These are phyloP conservation scores for Caenorhabditis inopinata DNA, from an alignment of 1,140 invertebrate species.

Conservation along the genomic window DNA sequence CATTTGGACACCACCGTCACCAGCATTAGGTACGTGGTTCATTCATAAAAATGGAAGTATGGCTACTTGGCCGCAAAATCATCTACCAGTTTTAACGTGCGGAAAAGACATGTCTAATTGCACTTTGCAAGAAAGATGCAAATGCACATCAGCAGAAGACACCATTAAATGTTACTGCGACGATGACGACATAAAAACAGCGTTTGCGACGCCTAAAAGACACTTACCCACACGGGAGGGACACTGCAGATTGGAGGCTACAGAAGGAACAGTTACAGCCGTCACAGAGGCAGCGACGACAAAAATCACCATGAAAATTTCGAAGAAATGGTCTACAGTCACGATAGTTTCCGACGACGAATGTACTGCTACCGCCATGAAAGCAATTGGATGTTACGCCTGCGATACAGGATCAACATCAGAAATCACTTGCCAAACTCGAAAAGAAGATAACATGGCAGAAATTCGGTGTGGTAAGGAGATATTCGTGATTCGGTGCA, in stretches of 20 bases:
- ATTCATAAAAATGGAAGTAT: neutral
- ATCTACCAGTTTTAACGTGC: neutral
- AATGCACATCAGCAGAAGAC: neutral
- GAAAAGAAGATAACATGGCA: too few species aligned
- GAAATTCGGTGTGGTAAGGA: too few species aligned
- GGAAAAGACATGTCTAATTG: neutral
- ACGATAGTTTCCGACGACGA: too few species aligned
- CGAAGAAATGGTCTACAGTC: too few species aligned
- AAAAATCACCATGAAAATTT: too few species aligned
- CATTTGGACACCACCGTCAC: neutral
- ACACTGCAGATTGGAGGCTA: neutral
- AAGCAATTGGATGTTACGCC: too few species aligned
- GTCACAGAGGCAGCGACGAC: too few species aligned
- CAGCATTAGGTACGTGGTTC: neutral
- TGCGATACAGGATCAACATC: too few species aligned
- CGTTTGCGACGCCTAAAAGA: neutral
- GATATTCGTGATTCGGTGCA: too few species aligned
- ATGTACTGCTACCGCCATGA: too few species aligned
- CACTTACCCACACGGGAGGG: neutral
- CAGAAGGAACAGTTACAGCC: neutral
- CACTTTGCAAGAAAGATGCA: neutral
- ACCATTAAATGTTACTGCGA: neutral
- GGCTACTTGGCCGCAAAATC: neutral
- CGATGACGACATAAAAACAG: neutral
- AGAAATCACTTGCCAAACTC: too few species aligned